Evolutionary conservation across 2,797 vertebrate species (phyloP).

Genomic region (Aphelocoma californica): DNA sequence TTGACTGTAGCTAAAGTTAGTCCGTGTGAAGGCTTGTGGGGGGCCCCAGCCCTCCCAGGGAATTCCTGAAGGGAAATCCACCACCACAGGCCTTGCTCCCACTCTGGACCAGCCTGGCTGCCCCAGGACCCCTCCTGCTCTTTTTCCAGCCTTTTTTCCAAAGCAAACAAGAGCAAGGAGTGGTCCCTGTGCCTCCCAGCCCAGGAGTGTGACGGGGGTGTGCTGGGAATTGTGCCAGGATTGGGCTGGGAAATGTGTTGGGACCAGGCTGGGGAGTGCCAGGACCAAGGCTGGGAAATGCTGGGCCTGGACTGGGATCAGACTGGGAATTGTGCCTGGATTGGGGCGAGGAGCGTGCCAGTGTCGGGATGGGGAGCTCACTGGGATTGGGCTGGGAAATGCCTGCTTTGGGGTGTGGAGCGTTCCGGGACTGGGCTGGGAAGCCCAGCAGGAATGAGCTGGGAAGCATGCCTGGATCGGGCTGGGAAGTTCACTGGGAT

Average conservation of each 20-base stretch:
- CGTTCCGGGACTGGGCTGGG: accelerated
- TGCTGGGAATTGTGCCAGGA: not conserved
- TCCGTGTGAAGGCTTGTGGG: not conserved
- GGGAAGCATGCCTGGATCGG: not conserved
- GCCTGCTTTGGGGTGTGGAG: not conserved
- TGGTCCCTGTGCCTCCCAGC: not conserved
- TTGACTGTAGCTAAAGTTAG: not conserved
- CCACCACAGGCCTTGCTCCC: not conserved
- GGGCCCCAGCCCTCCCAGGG: not conserved
- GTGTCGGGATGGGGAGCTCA: not conserved
- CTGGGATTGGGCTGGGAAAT: not conserved
- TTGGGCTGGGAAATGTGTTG: not conserved
- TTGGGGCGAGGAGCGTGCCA: accelerated
- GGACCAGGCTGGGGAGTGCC: not conserved
- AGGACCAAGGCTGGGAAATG: not conserved
- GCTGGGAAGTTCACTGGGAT: not conserved
- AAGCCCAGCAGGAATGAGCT: not conserved
- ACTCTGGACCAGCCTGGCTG: accelerated
- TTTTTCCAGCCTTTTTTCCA: not conserved
- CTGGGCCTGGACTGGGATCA: not conserved
- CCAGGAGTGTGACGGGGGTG: not conserved
- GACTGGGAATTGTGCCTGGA: not conserved
- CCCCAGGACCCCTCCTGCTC: not conserved
- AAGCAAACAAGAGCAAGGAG: not conserved
- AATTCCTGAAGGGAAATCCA: not conserved